Conservation (phyloP, 2,797 vertebrate species). For the Hapalemur alaotrensis region DNA sequence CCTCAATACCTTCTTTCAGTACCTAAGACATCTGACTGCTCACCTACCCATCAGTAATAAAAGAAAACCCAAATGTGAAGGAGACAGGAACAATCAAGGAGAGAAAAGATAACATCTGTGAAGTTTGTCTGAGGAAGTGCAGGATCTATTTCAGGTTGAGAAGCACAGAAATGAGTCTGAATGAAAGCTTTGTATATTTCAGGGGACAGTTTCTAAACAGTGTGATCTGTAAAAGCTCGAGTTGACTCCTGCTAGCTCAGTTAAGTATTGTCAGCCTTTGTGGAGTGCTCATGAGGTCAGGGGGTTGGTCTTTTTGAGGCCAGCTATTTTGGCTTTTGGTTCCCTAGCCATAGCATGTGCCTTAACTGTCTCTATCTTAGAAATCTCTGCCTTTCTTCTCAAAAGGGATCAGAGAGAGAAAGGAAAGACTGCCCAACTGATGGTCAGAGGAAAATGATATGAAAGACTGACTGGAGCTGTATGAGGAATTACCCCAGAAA, state of each 20-base stretch:
- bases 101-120: conserved; percentile 65
- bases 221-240: background rate
- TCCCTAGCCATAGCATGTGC: background rate
- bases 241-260: conserved; percentile 38
- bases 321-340: conserved; percentile 17
- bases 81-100: conserved; percentile 59
- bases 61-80: conserved; percentile 64
- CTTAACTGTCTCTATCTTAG: conserved; percentile 35
- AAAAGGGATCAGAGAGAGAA: background rate
- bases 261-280: conserved; percentile 37
- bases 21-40: conserved; percentile 46
- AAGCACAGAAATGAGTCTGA: conserved; percentile 63
- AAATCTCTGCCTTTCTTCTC: conserved; percentile 3
- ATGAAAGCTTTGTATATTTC: conserved; percentile 70
- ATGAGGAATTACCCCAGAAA: background rate
- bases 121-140: conserved; percentile 63
- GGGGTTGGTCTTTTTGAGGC: conserved; percentile 47
- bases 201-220: conserved; percentile 52
- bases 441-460: background rate
- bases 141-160: conserved; percentile 59
- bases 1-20: conserved; percentile 22
- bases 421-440: background rate
- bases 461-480: background rate
- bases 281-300: background rate
- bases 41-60: background rate